Evolutionary conservation across 2,113 vertebrate genomes (phyloP), one percentile per base, ranked within the genome.

Genomic region (Caranx ignobilis): DNA sequence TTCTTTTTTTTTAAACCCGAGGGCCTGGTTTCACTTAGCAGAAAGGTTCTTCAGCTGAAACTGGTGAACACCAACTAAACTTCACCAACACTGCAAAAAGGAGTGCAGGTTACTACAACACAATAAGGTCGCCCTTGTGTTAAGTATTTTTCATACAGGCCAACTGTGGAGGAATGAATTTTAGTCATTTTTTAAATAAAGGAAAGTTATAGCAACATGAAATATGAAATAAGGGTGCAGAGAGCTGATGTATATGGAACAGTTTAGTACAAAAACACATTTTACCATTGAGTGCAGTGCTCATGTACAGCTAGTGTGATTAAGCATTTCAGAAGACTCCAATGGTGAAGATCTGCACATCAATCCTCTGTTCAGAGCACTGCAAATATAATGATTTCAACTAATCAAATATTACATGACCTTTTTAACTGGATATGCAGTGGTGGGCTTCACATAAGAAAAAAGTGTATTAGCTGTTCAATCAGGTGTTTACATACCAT

Each of bases 1-100:
- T 74, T 80, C 88, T 87, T 85, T 81, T 26, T 68, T 52, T 73
- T 69, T 67, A 90, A 93, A 93, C 91, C 91, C 71, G 62, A 88
- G 88, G 92, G 92, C 86, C 91, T 92, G 90, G 89, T 88, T 93
- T 92, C 87, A 90, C 84, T 92, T 90, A 90, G 89, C 74, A 72
- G 71, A 82, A 74, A 85, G 83, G 85, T 90, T 90, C 77, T 71
- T 75, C 69, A 75, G 75, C 76, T 83, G 74, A 82, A 88, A 85
- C 45, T 75, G 71, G 34, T 87, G 71, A 87, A 82, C 75, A 86
- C 54, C 81, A 84, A 70, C 34, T 65, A 18, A 70, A 84, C 82
- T 87, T 84, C 26, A 64, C 63, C 62, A 77, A 56, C 32, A 60
- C 13, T 74, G 48, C 34, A 71, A 77, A 79, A 81, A 47, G 10